Conservation (phyloP, 1,140 invertebrate genomes). For the Bombus superbus region DNA sequence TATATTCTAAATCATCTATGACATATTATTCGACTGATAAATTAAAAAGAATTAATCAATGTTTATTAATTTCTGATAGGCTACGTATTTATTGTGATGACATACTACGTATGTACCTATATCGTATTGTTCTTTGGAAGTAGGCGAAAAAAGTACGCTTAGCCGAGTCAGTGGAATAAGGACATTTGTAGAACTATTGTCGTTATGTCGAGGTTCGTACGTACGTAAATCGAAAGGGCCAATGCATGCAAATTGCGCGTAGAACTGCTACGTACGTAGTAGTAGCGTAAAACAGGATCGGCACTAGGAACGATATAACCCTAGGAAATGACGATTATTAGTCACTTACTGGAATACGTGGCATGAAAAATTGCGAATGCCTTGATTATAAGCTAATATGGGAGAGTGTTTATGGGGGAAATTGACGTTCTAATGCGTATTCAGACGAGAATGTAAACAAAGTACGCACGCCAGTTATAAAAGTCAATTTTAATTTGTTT, state of each 20-base stretch:
- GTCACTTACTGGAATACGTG: background rate
- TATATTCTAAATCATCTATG: too few relatives aligned
- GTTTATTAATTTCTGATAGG: too few relatives aligned
- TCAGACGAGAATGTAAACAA: too few relatives aligned
- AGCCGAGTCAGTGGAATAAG: conserved; percentile 21
- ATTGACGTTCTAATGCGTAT: too few relatives aligned
- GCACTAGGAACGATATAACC: background rate
- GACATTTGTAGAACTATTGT: conserved; percentile 23
- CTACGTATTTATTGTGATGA: too few relatives aligned
- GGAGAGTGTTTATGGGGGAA: too few relatives aligned
- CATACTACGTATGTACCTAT: too few relatives aligned
- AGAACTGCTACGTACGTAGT: conserved; percentile 1
- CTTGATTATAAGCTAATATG: background rate
- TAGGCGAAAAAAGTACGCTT: background rate
- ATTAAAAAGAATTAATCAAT: background rate
- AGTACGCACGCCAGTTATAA: background rate
- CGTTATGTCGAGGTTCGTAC: conserved; percentile 11
- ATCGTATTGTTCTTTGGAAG: background rate
- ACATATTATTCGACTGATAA: too few relatives aligned
- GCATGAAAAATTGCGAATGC: background rate
- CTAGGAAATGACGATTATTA: conserved; percentile 33
- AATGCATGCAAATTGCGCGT: conserved; percentile 42
- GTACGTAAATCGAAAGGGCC: conserved; percentile 13
- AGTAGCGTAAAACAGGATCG: conserved; percentile 22
- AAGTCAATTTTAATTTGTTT: background rate